Evolutionary conservation across 2,797 vertebrate genomes (phyloP), one percentile per base, ranked within the genome.

Genomic region (Argya squamiceps): DNA sequence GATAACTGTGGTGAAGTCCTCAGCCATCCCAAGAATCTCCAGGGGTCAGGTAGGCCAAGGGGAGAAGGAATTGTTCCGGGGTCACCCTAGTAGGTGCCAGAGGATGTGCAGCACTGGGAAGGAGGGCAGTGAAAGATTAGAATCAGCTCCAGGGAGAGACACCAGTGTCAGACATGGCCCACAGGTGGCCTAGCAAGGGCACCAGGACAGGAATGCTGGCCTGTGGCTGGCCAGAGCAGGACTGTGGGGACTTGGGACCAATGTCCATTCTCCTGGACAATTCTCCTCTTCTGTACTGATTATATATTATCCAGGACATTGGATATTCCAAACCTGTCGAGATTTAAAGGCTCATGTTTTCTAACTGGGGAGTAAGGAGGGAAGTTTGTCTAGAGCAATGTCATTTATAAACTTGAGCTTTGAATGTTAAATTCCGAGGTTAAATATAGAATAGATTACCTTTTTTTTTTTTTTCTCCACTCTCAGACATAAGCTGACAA

Each of bases 401-500:
- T 12, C 32, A 59, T 69, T 92, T 90, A 83, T 84, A 73, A 94
- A 94, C 64, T 1, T 82, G 56, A 92, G 83, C 30, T 88, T 71
- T 97, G 52, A 60, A 52, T 92, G 47, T 44, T 84, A 84, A 93
- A 94, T 76, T 88, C 50, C 67, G 69, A 50, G 30, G 27, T 89
- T 95, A 96, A 94, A 95, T 76, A 82, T 79, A 79, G 91, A 92
- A 89, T 55, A 67, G 26, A 75, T 84, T 77, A 34, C 16, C 2
- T 59, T 82, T 76, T 70, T 27, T 79, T 27, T 79, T 79, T 50
- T 67, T 65, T 50, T 17, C 4, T 1, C 17, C 36, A 32, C 1
- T 19, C 13, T 79, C 26, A 89, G 15, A 10, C 32, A 92, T 91
- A 92, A 85, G 12, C 29, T 93, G 65, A 84, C 62, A 94, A 93